Evolutionary conservation across 2,888 invertebrate genomes (phyloP).

Genomic region (Pachymerium ferrugineum): DNA sequence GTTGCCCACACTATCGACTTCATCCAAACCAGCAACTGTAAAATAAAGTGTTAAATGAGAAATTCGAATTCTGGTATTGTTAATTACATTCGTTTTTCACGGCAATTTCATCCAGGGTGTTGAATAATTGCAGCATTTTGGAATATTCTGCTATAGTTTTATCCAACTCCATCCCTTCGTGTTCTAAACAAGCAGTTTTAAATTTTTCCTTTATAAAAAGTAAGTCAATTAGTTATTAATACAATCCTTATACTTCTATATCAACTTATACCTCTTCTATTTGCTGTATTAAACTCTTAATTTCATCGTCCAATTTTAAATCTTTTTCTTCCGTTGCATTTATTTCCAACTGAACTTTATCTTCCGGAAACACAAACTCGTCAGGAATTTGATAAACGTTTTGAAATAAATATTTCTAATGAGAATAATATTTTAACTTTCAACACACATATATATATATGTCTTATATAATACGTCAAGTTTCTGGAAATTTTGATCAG

Average conservation of each 20-base stretch:
- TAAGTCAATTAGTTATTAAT: neutral
- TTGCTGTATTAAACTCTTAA: neutral
- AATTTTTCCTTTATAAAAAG: neutral
- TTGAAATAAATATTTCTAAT: neutral
- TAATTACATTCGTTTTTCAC: neutral
- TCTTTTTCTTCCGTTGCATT: neutral
- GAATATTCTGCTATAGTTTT: neutral
- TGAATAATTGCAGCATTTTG: neutral
- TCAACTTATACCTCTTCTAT: slow-evolving; percentile 11
- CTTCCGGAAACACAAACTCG: slow-evolving; percentile 16
- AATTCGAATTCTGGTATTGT: neutral
- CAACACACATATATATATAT: too few species aligned
- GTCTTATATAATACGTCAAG: neutral
- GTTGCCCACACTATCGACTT: neutral
- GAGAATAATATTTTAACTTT: too few species aligned
- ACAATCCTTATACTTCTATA: too few species aligned
- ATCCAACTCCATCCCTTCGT: neutral
- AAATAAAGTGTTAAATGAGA: neutral
- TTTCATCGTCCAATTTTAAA: neutral
- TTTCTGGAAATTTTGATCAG: neutral
- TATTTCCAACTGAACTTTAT: slow-evolving; percentile 11
- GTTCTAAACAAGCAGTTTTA: neutral
- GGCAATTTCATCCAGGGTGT: neutral
- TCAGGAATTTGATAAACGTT: neutral
- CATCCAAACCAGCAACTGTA: neutral